Percentiles rank a stretch among this genome's conserved stretches.
These are phyloP conservation scores for Ceryle rudis DNA, from an alignment of 2,797 vertebrate genomes.

Conservation along the genomic window DNA sequence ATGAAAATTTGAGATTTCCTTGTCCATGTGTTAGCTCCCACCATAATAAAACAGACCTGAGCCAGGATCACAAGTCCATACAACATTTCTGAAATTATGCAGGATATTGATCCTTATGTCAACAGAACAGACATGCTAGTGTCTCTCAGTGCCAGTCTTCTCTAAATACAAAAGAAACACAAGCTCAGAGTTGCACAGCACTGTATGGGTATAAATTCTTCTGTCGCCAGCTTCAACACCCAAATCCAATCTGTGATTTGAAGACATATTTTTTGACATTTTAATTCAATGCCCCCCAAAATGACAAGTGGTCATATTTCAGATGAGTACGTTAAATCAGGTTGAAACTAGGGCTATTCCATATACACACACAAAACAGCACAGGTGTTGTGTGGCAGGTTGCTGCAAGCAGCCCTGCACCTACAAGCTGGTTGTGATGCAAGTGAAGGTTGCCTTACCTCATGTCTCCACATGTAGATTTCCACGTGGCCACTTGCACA, in stretches of 20 bases:
- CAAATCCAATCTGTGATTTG: background rate
- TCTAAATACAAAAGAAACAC: background rate
- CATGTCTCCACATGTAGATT: accelerated
- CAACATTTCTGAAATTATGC: background rate
- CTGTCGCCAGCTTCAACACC: background rate
- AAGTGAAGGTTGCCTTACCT: background rate
- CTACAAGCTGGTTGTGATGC: accelerated
- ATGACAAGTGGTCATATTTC: background rate
- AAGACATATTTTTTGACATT: background rate
- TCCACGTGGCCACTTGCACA: accelerated
- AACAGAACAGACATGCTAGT: background rate
- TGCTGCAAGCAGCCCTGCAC: background rate
- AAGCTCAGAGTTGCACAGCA: background rate
- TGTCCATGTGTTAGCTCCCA: background rate
- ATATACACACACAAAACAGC: background rate
- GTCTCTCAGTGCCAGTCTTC: background rate
- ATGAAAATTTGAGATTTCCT: background rate
- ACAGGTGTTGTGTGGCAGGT: accelerated
- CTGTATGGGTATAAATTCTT: too few relatives aligned
- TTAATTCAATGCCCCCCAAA: background rate
- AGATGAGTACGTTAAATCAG: background rate
- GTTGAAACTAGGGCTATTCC: background rate
- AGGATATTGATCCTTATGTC: background rate
- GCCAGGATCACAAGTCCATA: background rate
- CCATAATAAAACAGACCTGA: background rate